phyloP scores from a whole-genome alignment of 2,797 vertebrate species.

The Anniella stebbinsi region DNA sequence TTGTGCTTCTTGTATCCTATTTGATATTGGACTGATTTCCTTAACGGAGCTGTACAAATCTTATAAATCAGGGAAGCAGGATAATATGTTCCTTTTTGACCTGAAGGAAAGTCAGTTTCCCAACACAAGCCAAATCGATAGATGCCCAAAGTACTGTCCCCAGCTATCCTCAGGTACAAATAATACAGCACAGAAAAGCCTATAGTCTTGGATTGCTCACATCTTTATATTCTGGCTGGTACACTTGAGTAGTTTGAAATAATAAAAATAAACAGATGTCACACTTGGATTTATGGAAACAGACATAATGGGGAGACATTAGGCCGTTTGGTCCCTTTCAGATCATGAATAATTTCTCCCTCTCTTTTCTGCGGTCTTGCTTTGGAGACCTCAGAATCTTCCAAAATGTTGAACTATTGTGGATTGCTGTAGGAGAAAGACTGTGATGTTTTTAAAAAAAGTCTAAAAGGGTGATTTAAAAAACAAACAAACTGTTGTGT shows the following conservation, averaged over 20 bases:
- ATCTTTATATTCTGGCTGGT: neutral
- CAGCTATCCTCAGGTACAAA: neutral
- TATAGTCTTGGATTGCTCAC: neutral
- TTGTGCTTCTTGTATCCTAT: slow-evolving; percentile 64
- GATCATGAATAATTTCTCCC: neutral
- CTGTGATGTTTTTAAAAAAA: too few species aligned
- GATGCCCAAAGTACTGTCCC: neutral
- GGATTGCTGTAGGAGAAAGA: too few species aligned
- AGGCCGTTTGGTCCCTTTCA: neutral
- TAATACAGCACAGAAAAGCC: neutral
- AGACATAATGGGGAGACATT: slow-evolving; percentile 2
- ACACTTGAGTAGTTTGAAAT: neutral
- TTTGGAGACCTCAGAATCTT: neutral
- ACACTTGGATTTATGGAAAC: neutral
- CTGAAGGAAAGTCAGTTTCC: slow-evolving; percentile 30
- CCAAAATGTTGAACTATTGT: neutral
- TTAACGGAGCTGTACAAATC: slow-evolving; percentile 64
- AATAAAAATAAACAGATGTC: neutral
- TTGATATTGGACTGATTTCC: slow-evolving; percentile 56
- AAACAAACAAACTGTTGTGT: too few species aligned
- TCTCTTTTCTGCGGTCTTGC: neutral
- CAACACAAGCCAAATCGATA: neutral
- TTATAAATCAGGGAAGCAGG: slow-evolving; percentile 34
- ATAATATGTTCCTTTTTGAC: slow-evolving; percentile 48
- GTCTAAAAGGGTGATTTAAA: too few species aligned